phyloP scores from a whole-genome alignment of 2,113 vertebrate genomes.

The Anthoscopus minutus region DNA sequence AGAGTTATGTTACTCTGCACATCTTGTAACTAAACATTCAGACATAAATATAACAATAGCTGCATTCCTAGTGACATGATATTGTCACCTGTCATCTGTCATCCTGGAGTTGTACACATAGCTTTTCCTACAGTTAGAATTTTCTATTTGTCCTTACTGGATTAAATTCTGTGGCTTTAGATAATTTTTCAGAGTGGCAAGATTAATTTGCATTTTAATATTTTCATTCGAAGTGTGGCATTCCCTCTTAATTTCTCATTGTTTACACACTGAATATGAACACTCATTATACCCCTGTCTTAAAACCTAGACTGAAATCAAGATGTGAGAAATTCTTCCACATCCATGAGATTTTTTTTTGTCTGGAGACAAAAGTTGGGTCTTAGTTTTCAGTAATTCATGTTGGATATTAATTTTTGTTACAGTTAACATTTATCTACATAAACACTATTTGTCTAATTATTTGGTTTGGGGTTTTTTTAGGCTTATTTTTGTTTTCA shows the following conservation, averaged over 20 bases:
- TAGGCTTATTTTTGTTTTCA: background rate
- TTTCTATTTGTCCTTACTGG: background rate
- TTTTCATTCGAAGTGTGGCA: background rate
- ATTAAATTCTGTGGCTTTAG: background rate
- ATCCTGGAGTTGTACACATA: background rate
- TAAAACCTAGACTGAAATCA: background rate
- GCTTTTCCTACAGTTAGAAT: background rate
- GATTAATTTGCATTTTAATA: background rate
- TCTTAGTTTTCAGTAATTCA: background rate
- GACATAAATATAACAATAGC: background rate
- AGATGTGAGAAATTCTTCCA: background rate
- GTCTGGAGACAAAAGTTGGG: background rate
- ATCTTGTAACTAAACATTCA: background rate
- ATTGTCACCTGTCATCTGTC: background rate
- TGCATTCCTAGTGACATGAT: background rate
- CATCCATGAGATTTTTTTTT: background rate
- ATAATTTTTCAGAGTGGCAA: background rate
- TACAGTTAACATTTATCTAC: background rate
- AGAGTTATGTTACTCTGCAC: background rate
- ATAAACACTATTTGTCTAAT: background rate
- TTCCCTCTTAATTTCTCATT: background rate
- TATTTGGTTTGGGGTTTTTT: background rate
- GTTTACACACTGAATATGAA: background rate
- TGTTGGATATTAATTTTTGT: background rate
- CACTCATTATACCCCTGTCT: background rate